phyloP scores from a whole-genome alignment of 2,113 vertebrate genomes.

The Erythrolamprus reginae region DNA sequence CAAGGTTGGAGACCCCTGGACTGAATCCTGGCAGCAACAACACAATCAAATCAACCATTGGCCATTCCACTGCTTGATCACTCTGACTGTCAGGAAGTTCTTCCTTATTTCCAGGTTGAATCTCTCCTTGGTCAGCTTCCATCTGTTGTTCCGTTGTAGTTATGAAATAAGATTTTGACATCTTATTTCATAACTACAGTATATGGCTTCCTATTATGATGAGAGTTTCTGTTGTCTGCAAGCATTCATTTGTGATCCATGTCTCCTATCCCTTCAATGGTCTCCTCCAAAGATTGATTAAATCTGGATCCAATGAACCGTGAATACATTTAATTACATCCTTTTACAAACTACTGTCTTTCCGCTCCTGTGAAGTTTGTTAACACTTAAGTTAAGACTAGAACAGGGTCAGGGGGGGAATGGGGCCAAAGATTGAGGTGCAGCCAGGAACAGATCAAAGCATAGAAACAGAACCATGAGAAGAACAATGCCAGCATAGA shows the following conservation, averaged over 20 bases:
- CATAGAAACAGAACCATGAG: not conserved
- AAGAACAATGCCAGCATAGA: not conserved
- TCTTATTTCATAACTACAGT: constrained; percentile 47
- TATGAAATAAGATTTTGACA: too few species aligned
- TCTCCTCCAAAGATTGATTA: not conserved
- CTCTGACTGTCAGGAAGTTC: too few species aligned
- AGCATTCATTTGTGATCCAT: not conserved
- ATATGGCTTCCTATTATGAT: constrained; percentile 7
- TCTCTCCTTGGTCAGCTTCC: too few species aligned
- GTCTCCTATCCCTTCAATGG: not conserved
- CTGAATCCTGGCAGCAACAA: not conserved
- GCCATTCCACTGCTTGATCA: too few species aligned
- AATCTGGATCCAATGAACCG: not conserved
- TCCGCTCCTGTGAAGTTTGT: not conserved
- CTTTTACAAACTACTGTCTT: not conserved
- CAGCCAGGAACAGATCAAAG: not conserved
- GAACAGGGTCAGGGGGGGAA: too few species aligned
- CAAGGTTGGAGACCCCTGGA: too few species aligned
- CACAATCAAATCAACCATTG: not conserved
- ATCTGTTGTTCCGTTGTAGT: too few species aligned
- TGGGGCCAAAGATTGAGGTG: not conserved
- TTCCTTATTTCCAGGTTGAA: too few species aligned
- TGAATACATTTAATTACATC: not conserved
- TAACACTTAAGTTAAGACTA: too few species aligned
- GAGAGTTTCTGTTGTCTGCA: not conserved